Evolutionary conservation across 2,888 invertebrate species (phyloP).

Genomic region (Lochmaea crataegi): DNA sequence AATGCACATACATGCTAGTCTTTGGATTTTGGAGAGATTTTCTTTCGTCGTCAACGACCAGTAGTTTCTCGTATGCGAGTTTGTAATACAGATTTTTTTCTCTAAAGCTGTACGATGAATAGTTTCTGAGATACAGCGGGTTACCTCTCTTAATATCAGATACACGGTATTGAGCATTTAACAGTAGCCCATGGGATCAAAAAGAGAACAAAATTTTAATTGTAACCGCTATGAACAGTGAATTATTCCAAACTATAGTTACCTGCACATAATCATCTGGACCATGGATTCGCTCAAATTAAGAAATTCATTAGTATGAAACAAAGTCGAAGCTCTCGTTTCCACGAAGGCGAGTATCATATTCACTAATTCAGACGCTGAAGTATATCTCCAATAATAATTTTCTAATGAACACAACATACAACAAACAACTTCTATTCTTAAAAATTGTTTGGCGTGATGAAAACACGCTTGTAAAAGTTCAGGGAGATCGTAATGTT

Average conservation of each 20-base stretch:
- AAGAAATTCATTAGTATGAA: slow-evolving; percentile 86
- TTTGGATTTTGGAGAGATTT: too few species aligned
- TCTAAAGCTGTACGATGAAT: too few species aligned
- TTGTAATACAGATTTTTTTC: too few species aligned
- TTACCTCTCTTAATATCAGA: too few species aligned
- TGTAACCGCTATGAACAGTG: too few species aligned
- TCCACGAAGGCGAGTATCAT: slow-evolving; percentile 94
- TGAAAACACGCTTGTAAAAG: slow-evolving; percentile 94
- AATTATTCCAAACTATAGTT: slow-evolving; percentile 38
- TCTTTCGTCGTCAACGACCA: too few species aligned
- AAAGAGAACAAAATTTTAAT: too few species aligned
- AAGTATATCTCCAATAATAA: slow-evolving; percentile 95
- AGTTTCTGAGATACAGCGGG: too few species aligned
- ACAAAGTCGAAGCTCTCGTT: slow-evolving; percentile 85
- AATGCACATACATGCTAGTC: too few species aligned
- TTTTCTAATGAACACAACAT: slow-evolving; percentile 94
- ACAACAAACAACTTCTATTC: slow-evolving; percentile 91
- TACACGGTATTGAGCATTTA: too few species aligned
- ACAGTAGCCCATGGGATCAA: too few species aligned
- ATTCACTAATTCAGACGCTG: slow-evolving; percentile 92
- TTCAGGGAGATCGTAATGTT: slow-evolving; percentile 94
- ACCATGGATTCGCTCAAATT: slow-evolving; percentile 94
- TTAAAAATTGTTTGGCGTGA: slow-evolving; percentile 92
- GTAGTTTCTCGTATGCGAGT: too few species aligned
- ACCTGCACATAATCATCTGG: slow-evolving; percentile 88